A percentile compares a stretch with the other conserved stretches of the same genome.
phyloP scores from a whole-genome alignment of 2,797 vertebrate species.

The Poeciliopsis turneri region DNA sequence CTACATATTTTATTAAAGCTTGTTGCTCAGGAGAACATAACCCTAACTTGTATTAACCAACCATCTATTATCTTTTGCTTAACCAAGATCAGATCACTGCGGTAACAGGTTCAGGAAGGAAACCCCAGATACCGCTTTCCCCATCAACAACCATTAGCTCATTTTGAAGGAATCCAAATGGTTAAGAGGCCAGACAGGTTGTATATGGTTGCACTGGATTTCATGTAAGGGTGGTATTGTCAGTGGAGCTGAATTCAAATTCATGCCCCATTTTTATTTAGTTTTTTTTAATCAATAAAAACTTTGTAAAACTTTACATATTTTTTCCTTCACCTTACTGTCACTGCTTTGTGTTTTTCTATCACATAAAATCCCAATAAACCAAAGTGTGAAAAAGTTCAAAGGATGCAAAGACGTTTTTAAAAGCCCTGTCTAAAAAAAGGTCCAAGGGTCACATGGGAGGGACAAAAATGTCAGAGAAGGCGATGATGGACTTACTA shows the following conservation, averaged over 20 bases:
- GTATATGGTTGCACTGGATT: neutral
- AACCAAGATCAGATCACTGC: no score
- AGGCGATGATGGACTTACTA: conserved; percentile 82
- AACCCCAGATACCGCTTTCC: neutral
- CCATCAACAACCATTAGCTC: neutral
- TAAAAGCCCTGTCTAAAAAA: conserved; percentile 3
- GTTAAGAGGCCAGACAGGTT: neutral
- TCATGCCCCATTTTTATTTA: neutral
- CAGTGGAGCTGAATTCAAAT: neutral
- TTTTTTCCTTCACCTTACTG: neutral
- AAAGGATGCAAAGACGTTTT: neutral
- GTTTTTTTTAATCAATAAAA: neutral
- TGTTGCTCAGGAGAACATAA: no score
- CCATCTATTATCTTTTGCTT: no score
- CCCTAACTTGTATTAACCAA: no score
- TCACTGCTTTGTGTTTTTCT: neutral
- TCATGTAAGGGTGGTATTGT: neutral
- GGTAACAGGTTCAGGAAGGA: no score
- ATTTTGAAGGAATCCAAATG: neutral
- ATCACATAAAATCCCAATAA: neutral
- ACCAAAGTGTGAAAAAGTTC: neutral
- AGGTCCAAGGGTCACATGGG: conserved; percentile 13
- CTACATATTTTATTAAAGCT: no score
- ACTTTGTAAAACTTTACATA: neutral
- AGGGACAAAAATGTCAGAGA: conserved; percentile 15